A percentile compares a stretch with the other conserved stretches of the same genome.
Evolutionary conservation across 2,888 invertebrate species (phyloP).

Genomic region (Actias luna): DNA sequence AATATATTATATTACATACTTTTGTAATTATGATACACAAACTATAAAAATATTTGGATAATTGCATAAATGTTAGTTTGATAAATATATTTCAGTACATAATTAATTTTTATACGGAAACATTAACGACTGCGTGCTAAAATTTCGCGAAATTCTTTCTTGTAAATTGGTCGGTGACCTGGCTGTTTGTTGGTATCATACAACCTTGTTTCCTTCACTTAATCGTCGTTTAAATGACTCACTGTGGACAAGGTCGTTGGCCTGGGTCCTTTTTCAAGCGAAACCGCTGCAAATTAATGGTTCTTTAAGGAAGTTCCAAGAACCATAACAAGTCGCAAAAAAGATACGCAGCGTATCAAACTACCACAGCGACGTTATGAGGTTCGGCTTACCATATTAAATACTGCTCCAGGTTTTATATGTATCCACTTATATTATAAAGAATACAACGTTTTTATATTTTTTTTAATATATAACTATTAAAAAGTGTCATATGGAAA

Average conservation of each 20-base stretch:
- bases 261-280: slow-evolving; percentile 42
- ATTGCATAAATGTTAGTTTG: not conserved
- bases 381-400: slow-evolving; percentile 36
- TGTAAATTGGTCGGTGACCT: slow-evolving; percentile 12
- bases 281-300: slow-evolving; percentile 51
- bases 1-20: not conserved
- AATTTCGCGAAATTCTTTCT: slow-evolving; percentile 8
- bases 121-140: not conserved
- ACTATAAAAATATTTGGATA: not conserved
- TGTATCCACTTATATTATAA: not conserved
- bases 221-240: slow-evolving; percentile 49
- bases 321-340: slow-evolving; percentile 46
- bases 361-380: slow-evolving; percentile 39
- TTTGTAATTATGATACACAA: not conserved
- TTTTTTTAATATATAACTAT: too few species aligned
- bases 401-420: slow-evolving; percentile 23
- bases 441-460: too few species aligned
- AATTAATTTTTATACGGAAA: not conserved
- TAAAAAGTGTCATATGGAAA: not conserved
- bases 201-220: slow-evolving; percentile 42
- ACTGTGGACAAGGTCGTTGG: slow-evolving; percentile 52
- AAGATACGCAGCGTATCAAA: slow-evolving; percentile 32
- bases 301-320: slow-evolving; percentile 55
- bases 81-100: not conserved
- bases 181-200: slow-evolving; percentile 12